Base-by-base conservation (phyloP, 2,888 invertebrate species). In the Athrips mouffetella region DNA sequence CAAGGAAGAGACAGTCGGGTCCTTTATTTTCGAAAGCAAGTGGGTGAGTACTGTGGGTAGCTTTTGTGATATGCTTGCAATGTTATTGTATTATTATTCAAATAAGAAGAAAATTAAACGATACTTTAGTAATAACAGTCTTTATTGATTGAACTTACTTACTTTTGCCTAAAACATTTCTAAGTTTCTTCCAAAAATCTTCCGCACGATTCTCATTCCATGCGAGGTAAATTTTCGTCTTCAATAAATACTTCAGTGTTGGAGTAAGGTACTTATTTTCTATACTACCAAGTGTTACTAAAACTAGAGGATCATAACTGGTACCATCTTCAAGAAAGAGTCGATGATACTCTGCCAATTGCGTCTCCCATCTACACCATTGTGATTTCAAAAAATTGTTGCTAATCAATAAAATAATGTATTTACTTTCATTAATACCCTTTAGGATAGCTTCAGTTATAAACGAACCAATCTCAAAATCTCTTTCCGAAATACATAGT, bases 341-440 rank as follows among this genome's bases (percentile, higher is more conserved):
- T 48, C 92, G 83, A 56, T 92, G 91, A 62, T 92, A 90, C 58
- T 93, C 91, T 0, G 92, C 92, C 16, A 93, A 80, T 59, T 92
- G 91, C 8, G 92, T 91, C 64, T 94, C 94, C 90, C 92, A 91
- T 30, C 91, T 81, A 65, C 92, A 92, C 94, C 94, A 94, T 50
- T 93, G 92, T 20, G 93, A 92, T 60, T 91, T 90, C 0, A 92
- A 91, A 68, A 93, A 94, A 58, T 89, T 87, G 60, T 92, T 91
- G 48, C 93, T 93, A 40, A 94, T 86, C 7, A 94, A 78, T 47
- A 94, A 74, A 48, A 94, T 80, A 10, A 93, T 90, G 62, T 91
- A 91, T 51, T 91, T 89, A 66, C 92, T 92, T 48, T 90, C 87
- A 23, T 90, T 90, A 50, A 94, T 91, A 64, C 92, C 90, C 29